Percentiles rank a stretch among this genome's conserved stretches.
phyloP scores from a whole-genome alignment of 2,797 vertebrate genomes.

The Darevskia mixta region DNA sequence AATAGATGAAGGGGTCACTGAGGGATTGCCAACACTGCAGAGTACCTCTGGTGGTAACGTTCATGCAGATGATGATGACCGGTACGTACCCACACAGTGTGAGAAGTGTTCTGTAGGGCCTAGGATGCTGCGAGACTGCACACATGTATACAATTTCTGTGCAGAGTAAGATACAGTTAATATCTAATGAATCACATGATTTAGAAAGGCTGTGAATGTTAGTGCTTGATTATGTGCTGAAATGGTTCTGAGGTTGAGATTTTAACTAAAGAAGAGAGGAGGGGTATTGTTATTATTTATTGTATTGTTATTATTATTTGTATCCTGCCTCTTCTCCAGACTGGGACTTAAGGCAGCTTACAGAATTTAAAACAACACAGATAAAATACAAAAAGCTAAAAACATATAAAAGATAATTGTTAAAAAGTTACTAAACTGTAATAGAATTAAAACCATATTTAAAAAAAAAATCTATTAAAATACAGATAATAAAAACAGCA shows the following conservation, averaged over 20 bases:
- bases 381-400: no score
- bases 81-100: slow-evolving; percentile 74
- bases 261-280: slow-evolving; percentile 20
- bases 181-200: slow-evolving; percentile 49
- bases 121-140: slow-evolving; percentile 11
- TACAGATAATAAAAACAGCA: no score
- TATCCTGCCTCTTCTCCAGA: no score
- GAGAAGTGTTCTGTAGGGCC: slow-evolving; percentile 44
- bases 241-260: slow-evolving; percentile 9
- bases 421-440: no score
- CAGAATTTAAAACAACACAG: no score
- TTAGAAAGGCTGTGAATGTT: slow-evolving; percentile 43
- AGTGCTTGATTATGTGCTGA: slow-evolving; percentile 35
- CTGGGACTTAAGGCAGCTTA: no score
- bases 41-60: slow-evolving; percentile 86
- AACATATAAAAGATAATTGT: no score
- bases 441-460: no score
- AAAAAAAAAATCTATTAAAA: no score
- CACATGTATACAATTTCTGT: not conserved
- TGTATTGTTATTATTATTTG: no score
- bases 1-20: slow-evolving; percentile 92
- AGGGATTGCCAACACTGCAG: slow-evolving; percentile 91
- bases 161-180: slow-evolving; percentile 47
- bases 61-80: slow-evolving; percentile 91
- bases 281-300: not conserved